A percentile compares a stretch with the other conserved stretches of the same genome.
phyloP scores from a whole-genome alignment of 1,140 invertebrate genomes.

The Brachionus sp. region DNA sequence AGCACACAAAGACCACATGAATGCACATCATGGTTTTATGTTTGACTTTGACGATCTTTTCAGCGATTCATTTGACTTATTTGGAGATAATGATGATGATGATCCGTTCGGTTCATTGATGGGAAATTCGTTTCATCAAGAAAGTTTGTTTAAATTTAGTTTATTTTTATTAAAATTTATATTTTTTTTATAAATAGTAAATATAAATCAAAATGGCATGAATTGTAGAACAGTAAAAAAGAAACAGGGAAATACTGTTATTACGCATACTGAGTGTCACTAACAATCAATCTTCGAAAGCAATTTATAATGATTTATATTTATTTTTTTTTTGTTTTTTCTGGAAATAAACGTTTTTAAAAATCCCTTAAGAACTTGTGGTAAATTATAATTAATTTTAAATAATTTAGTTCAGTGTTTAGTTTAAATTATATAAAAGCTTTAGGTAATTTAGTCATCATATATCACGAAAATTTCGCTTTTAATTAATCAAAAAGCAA shows the following conservation, averaged over 20 bases:
- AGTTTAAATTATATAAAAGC: slow-evolving; percentile 15
- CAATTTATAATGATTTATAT: background rate
- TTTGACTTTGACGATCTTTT: slow-evolving; percentile 45
- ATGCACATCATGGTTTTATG: slow-evolving; percentile 26
- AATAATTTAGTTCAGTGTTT: background rate
- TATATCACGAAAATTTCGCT: slow-evolving; percentile 12
- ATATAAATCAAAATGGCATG: slow-evolving; percentile 38
- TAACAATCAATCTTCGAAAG: background rate
- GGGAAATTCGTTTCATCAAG: slow-evolving; percentile 31
- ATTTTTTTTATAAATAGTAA: slow-evolving; percentile 7
- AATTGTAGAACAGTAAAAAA: slow-evolving; percentile 29
- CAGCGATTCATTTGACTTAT: slow-evolving; percentile 26
- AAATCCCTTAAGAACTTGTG: background rate
- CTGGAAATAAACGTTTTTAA: background rate
- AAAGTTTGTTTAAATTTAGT: background rate
- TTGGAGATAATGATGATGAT: background rate
- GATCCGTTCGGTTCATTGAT: background rate
- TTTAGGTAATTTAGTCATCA: background rate
- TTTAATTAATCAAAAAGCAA: slow-evolving; percentile 11
- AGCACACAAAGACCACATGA: slow-evolving; percentile 20
- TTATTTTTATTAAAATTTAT: background rate
- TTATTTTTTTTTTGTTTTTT: background rate
- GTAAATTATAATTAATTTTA: background rate
- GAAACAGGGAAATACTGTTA: slow-evolving; percentile 40
- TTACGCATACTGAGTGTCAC: slow-evolving; percentile 39